Base-by-base conservation (phyloP, 1,140 invertebrate genomes). In the Centruroides vittatus region DNA sequence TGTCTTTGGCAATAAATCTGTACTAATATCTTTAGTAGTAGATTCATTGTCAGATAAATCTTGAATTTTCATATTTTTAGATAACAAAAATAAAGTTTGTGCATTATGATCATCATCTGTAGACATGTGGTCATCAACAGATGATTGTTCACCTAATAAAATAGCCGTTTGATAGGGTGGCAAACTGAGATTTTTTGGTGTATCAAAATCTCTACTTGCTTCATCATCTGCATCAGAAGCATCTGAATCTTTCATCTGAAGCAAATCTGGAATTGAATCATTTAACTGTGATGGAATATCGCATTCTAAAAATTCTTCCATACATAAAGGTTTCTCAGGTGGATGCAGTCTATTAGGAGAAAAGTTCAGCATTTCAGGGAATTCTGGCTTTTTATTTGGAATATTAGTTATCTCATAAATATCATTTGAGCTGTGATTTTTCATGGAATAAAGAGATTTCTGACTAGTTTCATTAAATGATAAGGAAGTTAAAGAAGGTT, bases 171-270 rank as follows among this genome's bases (percentile, higher is more conserved):
- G 62, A 50, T 63, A 63, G 0, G 62, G 57, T 6, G 62, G 58
- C 11, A 57, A 60, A 5, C 50, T 34, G 11, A 13, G 12, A 13
- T 34, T 51, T 41, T 53, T 53, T 41, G 84, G 77, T 0, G 81
- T 81, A 66, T 86, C 83, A 50, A 85, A 70, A 67, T 90, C 86
- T 71, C 87, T 86, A 1, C 84, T 86, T 9, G 82, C 83, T 74
- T 90, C 88, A 73, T 91, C 88, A 68, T 91, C 88, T 1, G 85
- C 84, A 75, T 90, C 87, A 0, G 86, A 89, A 69, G 83, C 84
- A 67, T 88, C 86, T 0, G 81, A 81, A 80, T 74, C 62, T 48
- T 66, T 66, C 1, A 60, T 34, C 35, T 62, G 53, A 11, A 66
- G 49, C 10, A 66, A 58, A 57, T 66, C 64, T 41, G 64, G 64